phyloP scores from a whole-genome alignment of 2,888 invertebrate genomes.

The Kryphioiulus occultus region DNA sequence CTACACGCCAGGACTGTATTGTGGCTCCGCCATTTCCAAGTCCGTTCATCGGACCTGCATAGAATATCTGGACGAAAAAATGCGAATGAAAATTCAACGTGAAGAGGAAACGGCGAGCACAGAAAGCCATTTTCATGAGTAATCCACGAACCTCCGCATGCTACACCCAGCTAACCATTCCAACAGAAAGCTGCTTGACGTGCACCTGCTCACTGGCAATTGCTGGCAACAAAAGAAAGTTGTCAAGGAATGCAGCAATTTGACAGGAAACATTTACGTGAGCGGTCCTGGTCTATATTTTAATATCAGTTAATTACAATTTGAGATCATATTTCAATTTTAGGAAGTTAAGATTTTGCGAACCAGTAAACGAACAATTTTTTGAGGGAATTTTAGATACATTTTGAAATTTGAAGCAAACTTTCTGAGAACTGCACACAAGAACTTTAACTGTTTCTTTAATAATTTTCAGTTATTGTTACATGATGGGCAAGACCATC shows the following conservation, averaged over 20 bases:
- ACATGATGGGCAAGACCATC: not conserved
- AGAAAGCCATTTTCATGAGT: not conserved
- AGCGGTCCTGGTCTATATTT: not conserved
- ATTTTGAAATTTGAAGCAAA: no score
- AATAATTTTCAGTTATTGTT: no score
- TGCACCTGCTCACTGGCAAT: not conserved
- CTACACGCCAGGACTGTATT: not conserved
- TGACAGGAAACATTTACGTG: not conserved
- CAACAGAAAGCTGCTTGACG: not conserved
- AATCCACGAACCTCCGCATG: not conserved
- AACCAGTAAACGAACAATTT: no score
- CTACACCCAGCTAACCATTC: not conserved
- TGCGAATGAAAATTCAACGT: not conserved
- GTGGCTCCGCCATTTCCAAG: not conserved
- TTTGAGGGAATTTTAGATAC: no score
- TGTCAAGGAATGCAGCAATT: not conserved
- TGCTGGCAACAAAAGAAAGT: not conserved
- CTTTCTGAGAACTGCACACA: no score
- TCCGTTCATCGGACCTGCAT: not conserved
- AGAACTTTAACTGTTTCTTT: no score
- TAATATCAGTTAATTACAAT: no score
- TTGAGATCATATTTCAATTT: no score
- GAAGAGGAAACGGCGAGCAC: slow-evolving; percentile 7
- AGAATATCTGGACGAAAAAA: slow-evolving; percentile 35
- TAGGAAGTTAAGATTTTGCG: no score